These are phyloP conservation scores for Thripadectes ignobilis DNA, from an alignment of 2,797 vertebrate genomes.

Conservation along the genomic window DNA sequence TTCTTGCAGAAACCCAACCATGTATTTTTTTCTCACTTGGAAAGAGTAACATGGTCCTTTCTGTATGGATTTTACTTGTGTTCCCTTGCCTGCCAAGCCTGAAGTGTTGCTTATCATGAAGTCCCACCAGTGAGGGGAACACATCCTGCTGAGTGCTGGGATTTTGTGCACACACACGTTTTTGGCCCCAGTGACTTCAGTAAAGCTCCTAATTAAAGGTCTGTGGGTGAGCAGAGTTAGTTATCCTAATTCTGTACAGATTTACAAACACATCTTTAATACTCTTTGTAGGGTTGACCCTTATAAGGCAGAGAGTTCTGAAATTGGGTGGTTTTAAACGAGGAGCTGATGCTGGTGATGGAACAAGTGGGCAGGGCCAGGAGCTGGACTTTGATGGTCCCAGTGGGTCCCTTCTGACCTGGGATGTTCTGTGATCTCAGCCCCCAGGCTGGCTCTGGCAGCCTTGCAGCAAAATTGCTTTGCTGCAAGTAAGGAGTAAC, in stretches of 20 bases:
- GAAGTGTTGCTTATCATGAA: background rate
- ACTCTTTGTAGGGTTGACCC: background rate
- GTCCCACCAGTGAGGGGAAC: background rate
- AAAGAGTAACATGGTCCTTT: background rate
- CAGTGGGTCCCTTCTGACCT: background rate
- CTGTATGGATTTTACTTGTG: background rate
- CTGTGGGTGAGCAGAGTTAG: background rate
- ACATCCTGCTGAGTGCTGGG: background rate
- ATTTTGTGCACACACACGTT: fast-evolving
- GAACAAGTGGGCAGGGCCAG: background rate
- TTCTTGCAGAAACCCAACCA: background rate
- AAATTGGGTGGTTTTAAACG: background rate
- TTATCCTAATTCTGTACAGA: background rate
- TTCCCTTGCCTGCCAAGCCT: background rate
- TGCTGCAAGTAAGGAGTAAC: background rate
- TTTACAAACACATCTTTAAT: background rate
- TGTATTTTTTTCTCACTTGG: background rate
- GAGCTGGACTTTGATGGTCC: background rate
- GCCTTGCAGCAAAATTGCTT: background rate
- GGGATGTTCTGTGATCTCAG: background rate
- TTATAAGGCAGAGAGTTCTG: background rate
- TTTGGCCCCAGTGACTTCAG: background rate
- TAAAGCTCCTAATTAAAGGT: background rate
- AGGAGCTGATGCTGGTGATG: background rate
- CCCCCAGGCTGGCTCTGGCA: background rate